Base-by-base conservation (phyloP, 1,140 invertebrate genomes). In the Caenorhabditis remanei region DNA sequence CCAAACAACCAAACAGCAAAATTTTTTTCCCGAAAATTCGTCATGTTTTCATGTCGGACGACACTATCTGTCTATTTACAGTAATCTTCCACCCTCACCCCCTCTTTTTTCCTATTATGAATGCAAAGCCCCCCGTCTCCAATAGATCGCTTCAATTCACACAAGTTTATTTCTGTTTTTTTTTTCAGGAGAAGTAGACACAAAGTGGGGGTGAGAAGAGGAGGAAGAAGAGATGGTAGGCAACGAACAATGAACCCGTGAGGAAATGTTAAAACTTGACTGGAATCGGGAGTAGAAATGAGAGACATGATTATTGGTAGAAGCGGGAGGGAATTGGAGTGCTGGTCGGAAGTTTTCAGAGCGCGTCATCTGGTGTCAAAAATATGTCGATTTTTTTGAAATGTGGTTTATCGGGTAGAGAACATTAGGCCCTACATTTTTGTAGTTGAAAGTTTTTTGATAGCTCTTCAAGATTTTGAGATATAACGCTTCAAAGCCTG, bases 101-200 rank as follows among this genome's bases (percentile, higher is more conserved):
- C 32, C 32, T 32, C n/a, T 32, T 32, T 32, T 32, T 14, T 5
- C 21, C 5, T 79, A 50, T 79, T 50, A 48, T 79, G 46, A 48
- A 79, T 79, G 71, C 71, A 79, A 79, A 79, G 43, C 40, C 71
- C 46, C 32, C 32, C 32, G 32, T 32, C 32, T 32, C 32, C 21
- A 41, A 79, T 9, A 21, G 46, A 79, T 79, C 71, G n/a, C 14
- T 79, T 79, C 71, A 79, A 21, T 79, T 79, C 46, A 50, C 71
- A 79, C 43, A 79, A 79, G 71, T 79, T 79, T 79, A 79, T 79
- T 79, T 46, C 65, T 32, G 32, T 32, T 32, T 32, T 71, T 71
- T 79, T 79, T 79, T 63, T 63, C 71, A 53, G 43, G 71, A 79
- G 32, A 32, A 32, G 43, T 53, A 79, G 71, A 79, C 71, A 79